These are phyloP conservation scores for Spea hammondii DNA, from an alignment of 2,797 vertebrate genomes.

Conservation along the genomic window DNA sequence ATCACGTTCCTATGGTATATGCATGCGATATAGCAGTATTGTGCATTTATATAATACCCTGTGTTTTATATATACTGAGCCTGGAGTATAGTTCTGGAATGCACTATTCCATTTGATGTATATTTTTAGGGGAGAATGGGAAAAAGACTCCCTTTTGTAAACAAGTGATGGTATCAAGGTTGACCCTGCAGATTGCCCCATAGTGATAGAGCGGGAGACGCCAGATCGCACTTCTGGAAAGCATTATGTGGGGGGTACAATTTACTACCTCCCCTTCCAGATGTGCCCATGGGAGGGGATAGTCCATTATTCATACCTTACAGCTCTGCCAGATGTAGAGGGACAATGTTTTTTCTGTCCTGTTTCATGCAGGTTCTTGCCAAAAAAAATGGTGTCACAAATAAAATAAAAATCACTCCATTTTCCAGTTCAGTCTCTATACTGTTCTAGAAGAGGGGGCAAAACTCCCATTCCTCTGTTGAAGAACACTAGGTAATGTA, in stretches of 20 bases:
- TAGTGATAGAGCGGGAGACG: constrained; percentile 33
- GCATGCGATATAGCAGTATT: no score
- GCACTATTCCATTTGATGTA: no score
- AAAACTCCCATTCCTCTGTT: no score
- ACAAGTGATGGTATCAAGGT: constrained; percentile 44
- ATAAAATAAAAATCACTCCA: no score
- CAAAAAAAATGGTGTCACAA: no score
- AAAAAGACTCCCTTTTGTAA: constrained; percentile 22
- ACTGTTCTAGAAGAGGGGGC: no score
- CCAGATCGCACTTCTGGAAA: constrained; percentile 40
- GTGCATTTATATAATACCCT: no score
- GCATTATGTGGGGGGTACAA: constrained; percentile 43
- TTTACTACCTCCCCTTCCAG: constrained; percentile 40
- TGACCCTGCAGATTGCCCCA: constrained; percentile 41
- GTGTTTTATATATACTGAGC: no score
- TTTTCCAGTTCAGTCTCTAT: no score
- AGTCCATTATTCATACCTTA: not conserved
- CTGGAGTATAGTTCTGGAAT: no score
- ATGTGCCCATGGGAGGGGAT: constrained; percentile 33
- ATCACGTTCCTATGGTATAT: no score
- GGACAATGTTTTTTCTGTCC: not conserved
- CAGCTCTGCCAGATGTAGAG: not conserved
- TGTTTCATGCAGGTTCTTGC: not conserved
- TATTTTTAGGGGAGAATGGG: not conserved
- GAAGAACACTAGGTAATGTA: no score